These are phyloP conservation scores for Parapristionchus giblindavisi DNA, from an alignment of 2,888 invertebrate genomes.

Conservation along the genomic window DNA sequence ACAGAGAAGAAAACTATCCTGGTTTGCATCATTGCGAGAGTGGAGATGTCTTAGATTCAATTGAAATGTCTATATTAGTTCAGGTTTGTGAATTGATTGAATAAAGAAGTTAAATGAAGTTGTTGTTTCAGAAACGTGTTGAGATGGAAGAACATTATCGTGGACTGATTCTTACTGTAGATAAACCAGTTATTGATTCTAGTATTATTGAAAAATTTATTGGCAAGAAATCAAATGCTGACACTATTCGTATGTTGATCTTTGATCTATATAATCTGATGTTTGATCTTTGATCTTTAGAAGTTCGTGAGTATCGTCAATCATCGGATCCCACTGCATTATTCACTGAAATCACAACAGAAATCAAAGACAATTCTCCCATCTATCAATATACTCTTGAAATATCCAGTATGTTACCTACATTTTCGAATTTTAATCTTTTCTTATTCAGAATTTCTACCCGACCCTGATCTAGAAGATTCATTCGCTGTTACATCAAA, in stretches of 20 bases:
- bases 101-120: neutral
- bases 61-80: constrained; percentile 43
- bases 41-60: constrained; percentile 42
- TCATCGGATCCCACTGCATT: constrained; percentile 41
- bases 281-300: constrained; percentile 42
- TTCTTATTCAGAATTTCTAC: constrained; percentile 50
- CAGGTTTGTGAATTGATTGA: constrained; percentile 40
- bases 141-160: constrained; percentile 63
- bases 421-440: neutral
- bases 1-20: constrained; percentile 43
- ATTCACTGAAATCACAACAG: constrained; percentile 46
- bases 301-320: constrained; percentile 48
- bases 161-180: constrained; percentile 50
- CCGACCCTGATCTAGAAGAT: constrained; percentile 35
- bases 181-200: constrained; percentile 47
- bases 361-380: constrained; percentile 50
- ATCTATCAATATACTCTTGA: constrained; percentile 58
- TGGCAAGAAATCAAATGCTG: neutral
- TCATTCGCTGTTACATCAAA: constrained; percentile 31
- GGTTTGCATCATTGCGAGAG: constrained; percentile 46
- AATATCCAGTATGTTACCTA: constrained; percentile 49
- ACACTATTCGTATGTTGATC: constrained; percentile 15
- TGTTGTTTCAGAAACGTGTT: constrained; percentile 54
- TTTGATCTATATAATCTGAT: neutral
- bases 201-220: neutral